These are phyloP conservation scores for Hyperopisus bebe DNA, from an alignment of 2,113 vertebrate species.

Conservation along the genomic window DNA sequence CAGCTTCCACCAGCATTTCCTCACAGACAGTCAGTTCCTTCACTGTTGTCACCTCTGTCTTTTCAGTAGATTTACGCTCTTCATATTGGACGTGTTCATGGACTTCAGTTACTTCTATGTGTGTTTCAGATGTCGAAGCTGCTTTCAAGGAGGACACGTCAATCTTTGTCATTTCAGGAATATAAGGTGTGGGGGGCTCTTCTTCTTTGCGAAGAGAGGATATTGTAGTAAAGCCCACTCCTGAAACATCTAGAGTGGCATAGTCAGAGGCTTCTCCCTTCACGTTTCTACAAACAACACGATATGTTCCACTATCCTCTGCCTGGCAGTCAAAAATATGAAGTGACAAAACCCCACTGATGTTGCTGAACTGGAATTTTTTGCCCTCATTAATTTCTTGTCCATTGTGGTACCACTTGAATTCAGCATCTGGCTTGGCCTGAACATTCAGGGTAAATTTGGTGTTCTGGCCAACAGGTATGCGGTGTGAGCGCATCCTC, in stretches of 20 bases:
- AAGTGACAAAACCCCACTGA: constrained; percentile 83
- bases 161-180: constrained; percentile 79
- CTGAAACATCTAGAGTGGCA: constrained; percentile 83
- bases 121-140: constrained; percentile 64
- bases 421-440: constrained; percentile 78
- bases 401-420: constrained; percentile 93
- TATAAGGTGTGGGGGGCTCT: constrained; percentile 69
- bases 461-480: constrained; percentile 74
- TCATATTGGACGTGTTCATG: constrained; percentile 67
- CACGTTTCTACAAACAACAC: constrained; percentile 80
- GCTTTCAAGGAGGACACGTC: constrained; percentile 79
- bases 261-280: constrained; percentile 94
- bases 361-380: constrained; percentile 81
- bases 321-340: constrained; percentile 80
- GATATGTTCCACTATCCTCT: constrained; percentile 88
- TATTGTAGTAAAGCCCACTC: constrained; percentile 73
- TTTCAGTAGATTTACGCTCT: constrained; percentile 59
- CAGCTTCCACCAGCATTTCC: constrained; percentile 48
- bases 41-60: constrained; percentile 18
- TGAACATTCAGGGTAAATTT: constrained; percentile 89
- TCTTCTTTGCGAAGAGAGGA: constrained; percentile 77
- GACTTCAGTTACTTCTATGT: constrained; percentile 61
- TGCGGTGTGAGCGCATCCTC: constrained; percentile 92
- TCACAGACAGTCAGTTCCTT: background rate
- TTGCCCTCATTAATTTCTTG: constrained; percentile 72